These are phyloP conservation scores for Actinia tenebrosa DNA, from an alignment of 64 coral and sea anemone species.

Conservation along the genomic window DNA sequence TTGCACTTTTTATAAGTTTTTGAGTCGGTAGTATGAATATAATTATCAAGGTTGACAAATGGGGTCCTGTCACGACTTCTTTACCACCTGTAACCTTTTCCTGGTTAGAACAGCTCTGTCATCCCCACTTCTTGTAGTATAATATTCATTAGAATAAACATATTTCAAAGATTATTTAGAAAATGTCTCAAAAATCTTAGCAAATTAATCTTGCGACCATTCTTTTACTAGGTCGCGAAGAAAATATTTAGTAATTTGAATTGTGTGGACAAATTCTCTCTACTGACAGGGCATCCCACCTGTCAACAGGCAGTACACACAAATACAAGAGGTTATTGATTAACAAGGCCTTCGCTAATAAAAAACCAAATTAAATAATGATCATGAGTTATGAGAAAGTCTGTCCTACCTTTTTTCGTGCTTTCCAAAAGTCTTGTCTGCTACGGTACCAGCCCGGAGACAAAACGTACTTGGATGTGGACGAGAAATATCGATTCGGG, in stretches of 20 bases:
- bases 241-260: background rate
- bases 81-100: background rate
- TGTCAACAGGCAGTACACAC: background rate
- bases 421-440: background rate
- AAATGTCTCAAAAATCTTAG: too few species aligned
- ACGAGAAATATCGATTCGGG: background rate
- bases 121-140: background rate
- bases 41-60: background rate
- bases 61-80: background rate
- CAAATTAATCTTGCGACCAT: too few species aligned
- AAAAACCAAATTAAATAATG: background rate
- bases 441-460: background rate
- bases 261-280: background rate
- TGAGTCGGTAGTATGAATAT: too few species aligned
- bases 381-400: background rate
- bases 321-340: background rate
- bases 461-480: background rate
- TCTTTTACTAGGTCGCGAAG: too few species aligned
- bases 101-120: background rate
- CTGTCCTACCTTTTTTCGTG: background rate
- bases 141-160: too few species aligned
- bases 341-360: background rate
- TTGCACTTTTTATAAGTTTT: too few species aligned
- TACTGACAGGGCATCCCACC: background rate
- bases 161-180: too few species aligned